Base-by-base conservation (phyloP, 1,140 invertebrate genomes). In the Caenorhabditis remanei region DNA sequence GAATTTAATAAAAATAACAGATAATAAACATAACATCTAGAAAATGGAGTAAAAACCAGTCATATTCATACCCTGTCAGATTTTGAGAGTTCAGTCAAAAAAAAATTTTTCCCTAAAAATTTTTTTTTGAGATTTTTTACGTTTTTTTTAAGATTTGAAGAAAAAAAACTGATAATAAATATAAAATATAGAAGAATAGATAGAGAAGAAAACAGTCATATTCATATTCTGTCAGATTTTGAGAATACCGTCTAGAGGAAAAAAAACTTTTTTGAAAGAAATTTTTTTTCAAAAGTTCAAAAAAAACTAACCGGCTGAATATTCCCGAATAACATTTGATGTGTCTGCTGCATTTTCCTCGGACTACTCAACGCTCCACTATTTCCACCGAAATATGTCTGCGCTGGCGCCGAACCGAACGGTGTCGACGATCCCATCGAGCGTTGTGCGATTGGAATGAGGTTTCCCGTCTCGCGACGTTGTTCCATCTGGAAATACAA, bases 391-490 rank as follows among this genome's bases (percentile, higher is more conserved):
- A 79, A 79, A 50, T 79, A 79, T 46, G 46, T 79, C 9, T 53
- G 50, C 4, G 85, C 21, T 5, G 85, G 85, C 21, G 85, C 85
- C 7, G 63, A 71, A 40, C 85, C 85, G 67, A 85, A 85, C 63
- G 63, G 63, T 24, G 48, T 79, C 41, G 63, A 7, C 41, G 56
- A 43, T 13, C 46, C 85, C 63, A 85, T 53, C 24, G 63, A 53
- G 19, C 85, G 53, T 40, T 85, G 85, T 40, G 85, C 65, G 13
- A 53, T 46, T 41, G 85, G 85, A 24, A 85, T 85, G 61, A 85
- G 67, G 19, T 65, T 85, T 40, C 85, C 85, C 85, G 85, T 85
- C 67, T 85, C 85, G 11, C 85, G 85, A 56, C 85, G 85, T 79
- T 79, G 71, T 53, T 85, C 85, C 85, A 85, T 85, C 85, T 85